Evolutionary conservation across 2,888 invertebrate species (phyloP), one percentile per base, ranked within the genome.

Genomic region (Polydrusus pterygomalis): DNA sequence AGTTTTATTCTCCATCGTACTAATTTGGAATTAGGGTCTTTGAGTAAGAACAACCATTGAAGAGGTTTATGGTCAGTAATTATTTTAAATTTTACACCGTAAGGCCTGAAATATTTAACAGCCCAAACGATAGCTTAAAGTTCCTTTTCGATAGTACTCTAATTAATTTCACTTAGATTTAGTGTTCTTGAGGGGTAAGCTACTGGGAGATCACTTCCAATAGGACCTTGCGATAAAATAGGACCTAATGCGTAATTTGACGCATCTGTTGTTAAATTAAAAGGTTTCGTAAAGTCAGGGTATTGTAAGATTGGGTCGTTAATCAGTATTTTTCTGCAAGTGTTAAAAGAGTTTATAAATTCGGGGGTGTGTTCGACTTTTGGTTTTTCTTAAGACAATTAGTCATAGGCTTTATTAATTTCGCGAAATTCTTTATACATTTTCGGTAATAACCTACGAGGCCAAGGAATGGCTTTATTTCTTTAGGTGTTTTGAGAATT

Each of bases 21-120:
- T 45, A 79, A 60, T 58, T 72, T 65, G 17, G 74, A 78, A 56
- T 76, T 79, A n/a, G 78, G 76, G 68, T 79, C 74, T 72, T 79
- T 79, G 7, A 79, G 20, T 2, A 70, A 75, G 54, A 75, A 76
- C 8, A 80, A 34, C 80, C 81, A 81, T 51, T 79, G 72, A 20
- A 81, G 60, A 1, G 79, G 80, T 69, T 77, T 80, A 40, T 81
- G 82, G 54, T 81, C 80, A 2, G n/a, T 45, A n/a, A 45, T 45
- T 45, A 62, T 62, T 62, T 62, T 38, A 17, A 1, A 62, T 62
- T 62, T 62, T 38, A 17, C 13, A 13, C 62, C 62, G 20, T 68
- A 68, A 11, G 68, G 54, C 13, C 68, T 49, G 11, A 68, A 68
- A 34, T 68, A 68, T 34, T 68, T 49, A 13, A 25, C 20, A 2